A percentile compares a stretch with the other conserved stretches of the same genome.
phyloP scores from a whole-genome alignment of 2,888 invertebrate species.

The Pristionchus arcanus region DNA sequence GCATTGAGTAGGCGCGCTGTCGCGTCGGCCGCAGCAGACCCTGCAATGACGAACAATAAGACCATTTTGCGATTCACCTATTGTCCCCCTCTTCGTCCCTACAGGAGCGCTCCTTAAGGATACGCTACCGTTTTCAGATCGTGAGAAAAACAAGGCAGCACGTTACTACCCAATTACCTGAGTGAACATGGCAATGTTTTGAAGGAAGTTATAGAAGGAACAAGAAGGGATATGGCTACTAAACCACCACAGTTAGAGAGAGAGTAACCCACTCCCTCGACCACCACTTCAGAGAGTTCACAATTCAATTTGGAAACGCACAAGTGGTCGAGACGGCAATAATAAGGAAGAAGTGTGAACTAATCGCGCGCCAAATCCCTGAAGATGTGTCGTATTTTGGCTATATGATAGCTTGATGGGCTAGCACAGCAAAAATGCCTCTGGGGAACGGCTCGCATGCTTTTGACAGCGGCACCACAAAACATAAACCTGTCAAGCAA shows the following conservation, averaged over 20 bases:
- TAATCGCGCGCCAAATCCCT: not conserved
- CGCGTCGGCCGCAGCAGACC: slow-evolving; percentile 67
- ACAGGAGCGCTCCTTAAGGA: not conserved
- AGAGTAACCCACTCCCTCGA: not conserved
- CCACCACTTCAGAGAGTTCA: slow-evolving; percentile 31
- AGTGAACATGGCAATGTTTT: slow-evolving; percentile 3
- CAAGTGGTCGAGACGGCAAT: slow-evolving; percentile 18
- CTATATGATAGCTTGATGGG: not conserved
- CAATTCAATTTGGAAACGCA: slow-evolving; percentile 39
- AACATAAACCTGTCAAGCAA: slow-evolving; percentile 5
- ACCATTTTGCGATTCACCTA: not conserved
- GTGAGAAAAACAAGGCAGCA: not conserved
- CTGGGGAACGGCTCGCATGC: slow-evolving; percentile 10
- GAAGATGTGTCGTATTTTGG: not conserved
- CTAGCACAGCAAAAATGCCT: not conserved
- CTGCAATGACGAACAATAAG: slow-evolving; percentile 57
- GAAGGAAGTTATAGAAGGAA: not conserved
- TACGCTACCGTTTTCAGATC: not conserved
- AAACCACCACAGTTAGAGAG: not conserved
- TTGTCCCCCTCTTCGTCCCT: not conserved
- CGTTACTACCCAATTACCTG: slow-evolving; percentile 21
- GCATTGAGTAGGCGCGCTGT: slow-evolving; percentile 71
- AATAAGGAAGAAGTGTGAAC: not conserved
- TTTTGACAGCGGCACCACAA: not conserved
- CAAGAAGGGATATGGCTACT: not conserved